phyloP scores from a whole-genome alignment of 2,888 invertebrate genomes.

The Pyralis farinalis region DNA sequence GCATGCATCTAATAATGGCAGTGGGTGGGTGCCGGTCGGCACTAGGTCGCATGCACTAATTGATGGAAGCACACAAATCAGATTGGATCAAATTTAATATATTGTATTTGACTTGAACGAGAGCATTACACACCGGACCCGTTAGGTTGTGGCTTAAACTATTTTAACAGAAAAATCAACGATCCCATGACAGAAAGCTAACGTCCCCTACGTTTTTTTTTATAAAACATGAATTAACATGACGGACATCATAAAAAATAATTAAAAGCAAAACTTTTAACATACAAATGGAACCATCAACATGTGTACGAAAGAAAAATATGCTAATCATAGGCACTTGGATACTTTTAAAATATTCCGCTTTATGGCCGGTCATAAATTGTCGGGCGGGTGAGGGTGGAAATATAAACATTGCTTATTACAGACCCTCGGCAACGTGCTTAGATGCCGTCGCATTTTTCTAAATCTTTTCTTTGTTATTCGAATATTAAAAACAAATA shows the following conservation, averaged over 20 bases:
- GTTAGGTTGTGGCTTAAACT: too few relatives aligned
- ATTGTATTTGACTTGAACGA: too few relatives aligned
- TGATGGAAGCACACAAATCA: too few relatives aligned
- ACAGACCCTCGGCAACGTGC: constrained; percentile 3
- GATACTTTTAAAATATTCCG: constrained; percentile 21
- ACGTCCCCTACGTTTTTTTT: not conserved
- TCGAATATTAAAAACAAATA: too few relatives aligned
- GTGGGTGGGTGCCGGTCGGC: too few relatives aligned
- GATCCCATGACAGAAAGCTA: too few relatives aligned
- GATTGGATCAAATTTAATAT: too few relatives aligned
- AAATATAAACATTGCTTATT: constrained; percentile 12
- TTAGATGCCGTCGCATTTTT: not conserved
- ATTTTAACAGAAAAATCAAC: too few relatives aligned
- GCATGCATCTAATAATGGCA: too few relatives aligned
- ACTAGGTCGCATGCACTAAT: too few relatives aligned
- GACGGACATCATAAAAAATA: constrained; percentile 21
- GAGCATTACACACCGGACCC: too few relatives aligned
- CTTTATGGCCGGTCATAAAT: constrained; percentile 42
- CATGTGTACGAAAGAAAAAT: constrained; percentile 41
- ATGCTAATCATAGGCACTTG: constrained; percentile 42
- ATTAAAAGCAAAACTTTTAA: constrained; percentile 28
- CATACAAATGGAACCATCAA: constrained; percentile 38
- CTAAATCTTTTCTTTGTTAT: not conserved
- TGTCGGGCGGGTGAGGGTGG: constrained; percentile 6
- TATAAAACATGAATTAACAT: constrained; percentile 18